Evolutionary conservation across 2,797 vertebrate species (phyloP), one percentile per base, ranked within the genome.

Genomic region (Crenuchus spilurus): DNA sequence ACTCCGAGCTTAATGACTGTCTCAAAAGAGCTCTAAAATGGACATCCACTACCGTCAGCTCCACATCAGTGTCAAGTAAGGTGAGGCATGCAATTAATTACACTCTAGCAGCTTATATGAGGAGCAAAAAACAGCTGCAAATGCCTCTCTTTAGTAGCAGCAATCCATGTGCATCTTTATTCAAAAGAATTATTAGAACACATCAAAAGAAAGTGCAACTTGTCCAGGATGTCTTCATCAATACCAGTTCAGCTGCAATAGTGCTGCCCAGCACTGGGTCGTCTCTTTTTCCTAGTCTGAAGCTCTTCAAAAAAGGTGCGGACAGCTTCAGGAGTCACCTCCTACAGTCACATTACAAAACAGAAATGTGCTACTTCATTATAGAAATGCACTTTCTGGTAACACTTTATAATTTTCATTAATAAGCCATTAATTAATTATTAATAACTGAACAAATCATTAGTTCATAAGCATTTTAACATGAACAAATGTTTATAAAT

Each of bases 241-340:
- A 71, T 62, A 71, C 16, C 78, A 73, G 52, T 11, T 0, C 0
- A 18, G 46, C 60, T 44, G 49, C 58, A 55, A 39, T 0, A 16
- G 82, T 75, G 86, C 76, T 88, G 75, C 31, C 74, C 85, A 20
- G 74, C 57, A 3, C 80, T 82, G 33, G 76, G 75, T 57, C 83
- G 75, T 24, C 84, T 75, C 64, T 76, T 85, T 70, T 91, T 92
- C 71, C 60, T 87, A 0, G 83, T 81, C 72, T 58, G 84, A 54
- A 92, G 72, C 37, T 88, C 88, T 31, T 89, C 87, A 14, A 92
- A 86, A 69, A 90, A 88, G 65, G 88, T 71, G 7, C 81, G 76
- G 8, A 92, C 80, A 0, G 80, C 88, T 75, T 90, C 91, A 0
- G 75, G 82, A 6, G 91, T 91, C 72, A 93, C 77, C 0, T 72